phyloP scores from a whole-genome alignment of 2,888 invertebrate species.

The Heliothis peltigera region DNA sequence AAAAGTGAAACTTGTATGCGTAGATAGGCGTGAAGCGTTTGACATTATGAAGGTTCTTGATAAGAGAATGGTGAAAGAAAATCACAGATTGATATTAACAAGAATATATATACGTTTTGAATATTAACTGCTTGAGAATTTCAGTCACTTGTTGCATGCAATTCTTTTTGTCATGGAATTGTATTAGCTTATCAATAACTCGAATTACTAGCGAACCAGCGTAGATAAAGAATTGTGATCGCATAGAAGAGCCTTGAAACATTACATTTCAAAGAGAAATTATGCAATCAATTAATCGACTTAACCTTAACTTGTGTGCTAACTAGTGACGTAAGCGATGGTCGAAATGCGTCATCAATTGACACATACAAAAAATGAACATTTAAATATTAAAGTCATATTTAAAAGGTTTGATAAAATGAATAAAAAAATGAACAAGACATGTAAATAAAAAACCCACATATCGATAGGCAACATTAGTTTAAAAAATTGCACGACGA shows the following conservation, averaged over 20 bases:
- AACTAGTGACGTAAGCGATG: neutral
- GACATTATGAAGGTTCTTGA: neutral
- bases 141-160: no score
- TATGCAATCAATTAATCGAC: conserved; percentile 8
- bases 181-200: conserved; percentile 38
- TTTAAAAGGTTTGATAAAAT: conserved; percentile 10
- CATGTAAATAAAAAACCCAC: conserved; percentile 18
- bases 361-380: no score
- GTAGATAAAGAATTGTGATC: conserved; percentile 20
- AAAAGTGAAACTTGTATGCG: conserved; percentile 5
- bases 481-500: conserved; percentile 64
- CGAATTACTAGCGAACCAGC: conserved; percentile 12
- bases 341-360: neutral
- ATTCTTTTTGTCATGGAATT: neutral
- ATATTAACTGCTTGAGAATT: no score
- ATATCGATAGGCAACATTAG: conserved; percentile 57
- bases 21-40: neutral
- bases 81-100: neutral
- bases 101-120: neutral
- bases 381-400: neutral
- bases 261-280: conserved; percentile 14
- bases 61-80: neutral
- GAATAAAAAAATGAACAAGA: conserved; percentile 13
- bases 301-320: conserved; percentile 3
- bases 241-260: conserved; percentile 7